Percentiles rank a stretch among this genome's conserved stretches.
Conservation (phyloP, 2,113 vertebrate species). For the Halichoerus grypus region DNA sequence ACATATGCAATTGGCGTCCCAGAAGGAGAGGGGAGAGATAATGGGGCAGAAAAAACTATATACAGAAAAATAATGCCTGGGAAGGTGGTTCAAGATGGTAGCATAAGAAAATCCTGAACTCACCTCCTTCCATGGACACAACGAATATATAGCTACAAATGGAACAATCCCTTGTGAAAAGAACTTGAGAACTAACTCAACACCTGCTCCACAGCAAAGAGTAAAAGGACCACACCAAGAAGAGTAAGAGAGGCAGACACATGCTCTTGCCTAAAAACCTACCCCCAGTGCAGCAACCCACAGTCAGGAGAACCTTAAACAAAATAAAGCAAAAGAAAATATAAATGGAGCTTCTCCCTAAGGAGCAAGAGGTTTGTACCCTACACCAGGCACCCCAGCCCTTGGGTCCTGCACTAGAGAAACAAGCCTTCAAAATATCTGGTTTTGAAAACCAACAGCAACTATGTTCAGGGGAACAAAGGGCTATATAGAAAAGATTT, state of each 20-base stretch:
- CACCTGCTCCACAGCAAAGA: neutral
- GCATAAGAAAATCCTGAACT: neutral
- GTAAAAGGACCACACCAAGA: neutral
- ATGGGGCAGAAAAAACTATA: neutral
- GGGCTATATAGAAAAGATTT: neutral
- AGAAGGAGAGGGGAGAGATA: neutral
- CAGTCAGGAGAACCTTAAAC: neutral
- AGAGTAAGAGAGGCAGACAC: neutral
- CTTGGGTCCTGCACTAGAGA: neutral
- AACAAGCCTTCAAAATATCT: neutral
- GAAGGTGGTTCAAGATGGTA: neutral
- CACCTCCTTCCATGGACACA: neutral
- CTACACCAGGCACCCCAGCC: neutral
- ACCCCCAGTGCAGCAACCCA: neutral
- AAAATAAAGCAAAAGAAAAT: neutral
- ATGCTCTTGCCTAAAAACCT: neutral
- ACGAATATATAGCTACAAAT: neutral
- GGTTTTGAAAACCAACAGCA: neutral
- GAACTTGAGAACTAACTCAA: neutral
- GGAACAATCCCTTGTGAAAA: neutral
- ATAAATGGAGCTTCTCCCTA: neutral
- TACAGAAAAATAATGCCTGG: neutral
- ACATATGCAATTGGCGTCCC: neutral
- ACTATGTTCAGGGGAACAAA: neutral
- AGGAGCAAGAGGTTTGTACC: neutral